Evolutionary conservation across 1,140 invertebrate genomes (phyloP).

Genomic region (Pomacea maculata): DNA sequence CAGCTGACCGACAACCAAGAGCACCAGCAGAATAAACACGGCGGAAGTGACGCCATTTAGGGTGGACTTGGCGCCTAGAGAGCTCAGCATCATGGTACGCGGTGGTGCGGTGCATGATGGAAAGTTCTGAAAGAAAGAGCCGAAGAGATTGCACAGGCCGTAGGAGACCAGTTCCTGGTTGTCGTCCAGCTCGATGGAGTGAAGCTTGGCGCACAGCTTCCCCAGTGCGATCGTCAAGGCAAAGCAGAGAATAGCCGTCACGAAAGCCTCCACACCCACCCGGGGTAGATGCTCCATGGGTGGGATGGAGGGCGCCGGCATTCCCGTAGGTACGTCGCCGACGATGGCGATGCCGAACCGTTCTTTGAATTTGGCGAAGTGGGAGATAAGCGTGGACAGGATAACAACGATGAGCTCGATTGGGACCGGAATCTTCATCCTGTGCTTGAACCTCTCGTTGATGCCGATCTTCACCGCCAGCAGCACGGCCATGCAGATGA

Average conservation of each 20-base stretch:
- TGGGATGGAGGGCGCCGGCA: conserved; percentile 40
- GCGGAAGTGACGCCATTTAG: conserved; percentile 60
- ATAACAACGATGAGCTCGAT: conserved; percentile 72
- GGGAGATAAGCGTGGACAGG: conserved; percentile 23
- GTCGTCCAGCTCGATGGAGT: conserved; percentile 60
- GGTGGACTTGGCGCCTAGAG: conserved; percentile 41
- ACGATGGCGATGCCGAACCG: conserved; percentile 63
- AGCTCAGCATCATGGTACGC: conserved; percentile 73
- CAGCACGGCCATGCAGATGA: conserved; percentile 76
- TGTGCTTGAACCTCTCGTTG: conserved; percentile 78
- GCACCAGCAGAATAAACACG: conserved; percentile 64
- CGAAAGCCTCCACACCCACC: conserved; percentile 20
- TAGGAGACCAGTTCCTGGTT: conserved; percentile 69
- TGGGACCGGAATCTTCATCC: conserved; percentile 78
- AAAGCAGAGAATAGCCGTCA: conserved; percentile 26
- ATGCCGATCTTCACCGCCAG: conserved; percentile 82
- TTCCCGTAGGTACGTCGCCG: conserved; percentile 64
- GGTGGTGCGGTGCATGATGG: conserved; percentile 80
- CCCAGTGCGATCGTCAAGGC: conserved; percentile 28
- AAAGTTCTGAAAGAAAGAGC: conserved; percentile 67
- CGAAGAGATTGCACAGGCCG: conserved; percentile 63
- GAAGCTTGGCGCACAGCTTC: conserved; percentile 61
- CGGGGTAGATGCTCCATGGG: conserved; percentile 7
- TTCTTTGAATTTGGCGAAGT: conserved; percentile 23
- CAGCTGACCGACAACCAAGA: conserved; percentile 64